Evolutionary conservation across 2,888 invertebrate species (phyloP).

Genomic region (Amphimallon solstitiale): DNA sequence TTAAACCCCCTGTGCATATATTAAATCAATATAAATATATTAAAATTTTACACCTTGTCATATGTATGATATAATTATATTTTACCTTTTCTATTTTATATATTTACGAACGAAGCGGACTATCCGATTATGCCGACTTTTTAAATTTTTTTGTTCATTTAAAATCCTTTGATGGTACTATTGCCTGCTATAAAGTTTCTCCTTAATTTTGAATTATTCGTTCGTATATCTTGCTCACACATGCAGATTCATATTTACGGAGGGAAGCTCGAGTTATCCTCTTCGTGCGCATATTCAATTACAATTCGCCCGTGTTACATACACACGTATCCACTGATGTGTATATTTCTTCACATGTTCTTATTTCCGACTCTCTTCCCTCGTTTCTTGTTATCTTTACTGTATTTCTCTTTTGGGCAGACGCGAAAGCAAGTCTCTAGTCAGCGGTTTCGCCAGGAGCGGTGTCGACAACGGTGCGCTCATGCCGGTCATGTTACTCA

Average conservation of each 20-base stretch:
- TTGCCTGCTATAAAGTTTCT: too few species aligned
- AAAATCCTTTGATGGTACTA: too few species aligned
- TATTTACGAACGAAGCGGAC: too few species aligned
- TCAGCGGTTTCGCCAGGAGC: slow-evolving; percentile 20
- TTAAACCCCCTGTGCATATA: too few species aligned
- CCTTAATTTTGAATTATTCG: too few species aligned
- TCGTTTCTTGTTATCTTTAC: slow-evolving; percentile 32
- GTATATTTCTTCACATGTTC: slow-evolving; percentile 33
- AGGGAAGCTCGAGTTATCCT: neutral
- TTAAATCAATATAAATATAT: too few species aligned
- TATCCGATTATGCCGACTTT: too few species aligned
- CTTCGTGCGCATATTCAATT: slow-evolving; percentile 17
- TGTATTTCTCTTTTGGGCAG: slow-evolving; percentile 12
- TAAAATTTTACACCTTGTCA: too few species aligned
- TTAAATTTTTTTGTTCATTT: too few species aligned
- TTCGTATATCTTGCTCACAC: too few species aligned
- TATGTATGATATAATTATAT: neutral
- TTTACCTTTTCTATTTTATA: neutral
- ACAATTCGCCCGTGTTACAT: slow-evolving; percentile 2
- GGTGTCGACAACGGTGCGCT: slow-evolving; percentile 10
- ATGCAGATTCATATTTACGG: too few species aligned
- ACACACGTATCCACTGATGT: slow-evolving; percentile 9
- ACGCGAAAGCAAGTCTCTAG: slow-evolving; percentile 15
- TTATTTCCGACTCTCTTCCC: slow-evolving; percentile 21
- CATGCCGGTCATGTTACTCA: too few species aligned